Conservation (phyloP, 2,888 invertebrate species). For the Stenoptilia bipunctidactyla region DNA sequence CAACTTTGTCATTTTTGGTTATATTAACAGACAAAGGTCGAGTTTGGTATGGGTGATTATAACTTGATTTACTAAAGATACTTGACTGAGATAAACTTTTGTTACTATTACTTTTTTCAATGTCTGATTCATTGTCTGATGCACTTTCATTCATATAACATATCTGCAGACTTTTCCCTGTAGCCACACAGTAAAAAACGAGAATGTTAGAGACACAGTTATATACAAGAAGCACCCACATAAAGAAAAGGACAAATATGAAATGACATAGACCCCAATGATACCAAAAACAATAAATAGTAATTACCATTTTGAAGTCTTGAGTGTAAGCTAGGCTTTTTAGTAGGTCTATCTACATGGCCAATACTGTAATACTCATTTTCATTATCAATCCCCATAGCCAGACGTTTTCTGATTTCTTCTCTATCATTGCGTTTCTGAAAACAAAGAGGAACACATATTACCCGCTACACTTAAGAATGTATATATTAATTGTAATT, state of each 20-base stretch:
- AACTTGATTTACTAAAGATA: constrained; percentile 53
- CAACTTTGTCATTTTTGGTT: constrained; percentile 56
- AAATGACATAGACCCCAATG: constrained; percentile 1
- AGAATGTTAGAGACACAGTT: constrained; percentile 15
- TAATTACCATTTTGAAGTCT: constrained; percentile 85
- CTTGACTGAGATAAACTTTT: constrained; percentile 53
- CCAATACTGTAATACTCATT: constrained; percentile 74
- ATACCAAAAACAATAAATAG: constrained; percentile 7
- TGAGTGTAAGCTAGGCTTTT: constrained; percentile 90
- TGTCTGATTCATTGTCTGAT: constrained; percentile 86
- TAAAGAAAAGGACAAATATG: not conserved
- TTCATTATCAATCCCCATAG: constrained; percentile 86
- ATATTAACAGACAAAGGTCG: constrained; percentile 59
- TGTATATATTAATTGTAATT: not conserved
- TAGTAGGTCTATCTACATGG: constrained; percentile 75
- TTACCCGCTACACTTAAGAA: not conserved
- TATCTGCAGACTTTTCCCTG: constrained; percentile 94
- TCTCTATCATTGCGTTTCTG: constrained; percentile 93
- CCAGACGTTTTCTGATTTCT: constrained; percentile 89
- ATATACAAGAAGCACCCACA: not conserved
- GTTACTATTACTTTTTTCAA: constrained; percentile 68
- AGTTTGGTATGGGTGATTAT: constrained; percentile 63
- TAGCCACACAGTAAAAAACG: constrained; percentile 30
- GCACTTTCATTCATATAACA: constrained; percentile 96
- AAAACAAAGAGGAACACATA: constrained; percentile 25